phyloP scores from a whole-genome alignment of 2,888 invertebrate genomes.

The Chrysomela aeneicollis region DNA sequence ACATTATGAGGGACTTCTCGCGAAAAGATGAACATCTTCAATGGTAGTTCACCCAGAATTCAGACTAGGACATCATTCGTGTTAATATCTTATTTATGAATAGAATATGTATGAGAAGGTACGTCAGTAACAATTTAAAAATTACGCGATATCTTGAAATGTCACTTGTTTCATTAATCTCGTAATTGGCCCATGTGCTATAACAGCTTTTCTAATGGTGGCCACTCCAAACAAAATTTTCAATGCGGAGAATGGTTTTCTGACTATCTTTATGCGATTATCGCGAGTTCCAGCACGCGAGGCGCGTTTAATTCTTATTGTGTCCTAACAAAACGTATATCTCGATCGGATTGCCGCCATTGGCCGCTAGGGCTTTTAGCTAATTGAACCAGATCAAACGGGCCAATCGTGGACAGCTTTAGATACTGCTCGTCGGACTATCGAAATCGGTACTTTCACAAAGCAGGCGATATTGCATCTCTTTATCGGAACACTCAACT shows the following conservation, averaged over 20 bases:
- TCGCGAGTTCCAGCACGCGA: slow-evolving; percentile 45
- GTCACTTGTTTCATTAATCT: neutral
- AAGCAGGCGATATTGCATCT: slow-evolving; percentile 31
- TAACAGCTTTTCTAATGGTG: slow-evolving; percentile 16
- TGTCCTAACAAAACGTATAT: slow-evolving; percentile 59
- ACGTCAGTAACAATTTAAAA: too few relatives aligned
- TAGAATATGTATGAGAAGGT: too few relatives aligned
- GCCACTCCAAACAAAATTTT: slow-evolving; percentile 53
- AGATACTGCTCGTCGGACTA: slow-evolving; percentile 51
- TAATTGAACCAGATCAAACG: slow-evolving; percentile 58
- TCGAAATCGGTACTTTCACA: slow-evolving; percentile 34
- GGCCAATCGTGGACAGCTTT: slow-evolving; percentile 58
- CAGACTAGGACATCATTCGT: too few relatives aligned
- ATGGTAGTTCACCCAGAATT: too few relatives aligned
- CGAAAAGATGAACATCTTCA: too few relatives aligned
- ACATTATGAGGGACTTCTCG: too few relatives aligned
- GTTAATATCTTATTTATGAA: too few relatives aligned
- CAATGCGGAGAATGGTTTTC: slow-evolving; percentile 51
- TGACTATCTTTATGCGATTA: slow-evolving; percentile 50
- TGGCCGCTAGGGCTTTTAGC: slow-evolving; percentile 56
- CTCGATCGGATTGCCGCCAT: slow-evolving; percentile 54
- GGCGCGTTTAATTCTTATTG: slow-evolving; percentile 52
- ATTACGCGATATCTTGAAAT: too few relatives aligned
- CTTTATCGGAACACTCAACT: slow-evolving; percentile 23
- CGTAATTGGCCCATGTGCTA: slow-evolving; percentile 25